These are phyloP conservation scores for Plutomurus gul DNA, from an alignment of 1,140 invertebrate species.

Conservation along the genomic window DNA sequence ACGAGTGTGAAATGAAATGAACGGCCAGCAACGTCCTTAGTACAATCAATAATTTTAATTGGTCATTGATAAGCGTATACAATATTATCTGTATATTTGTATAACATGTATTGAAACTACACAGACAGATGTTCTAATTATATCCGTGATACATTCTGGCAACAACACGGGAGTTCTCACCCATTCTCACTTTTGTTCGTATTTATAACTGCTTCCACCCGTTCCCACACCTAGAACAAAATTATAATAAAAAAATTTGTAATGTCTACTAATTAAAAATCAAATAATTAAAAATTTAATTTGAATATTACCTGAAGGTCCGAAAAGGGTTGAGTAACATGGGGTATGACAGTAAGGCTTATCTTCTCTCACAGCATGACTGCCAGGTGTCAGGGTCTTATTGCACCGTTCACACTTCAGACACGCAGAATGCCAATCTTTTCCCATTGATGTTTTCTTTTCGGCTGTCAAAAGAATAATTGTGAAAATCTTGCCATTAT, in stretches of 20 bases:
- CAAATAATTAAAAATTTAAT: background rate
- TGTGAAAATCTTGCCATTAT: background rate
- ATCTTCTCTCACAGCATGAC: constrained; percentile 73
- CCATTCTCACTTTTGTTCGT: background rate
- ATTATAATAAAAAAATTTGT: background rate
- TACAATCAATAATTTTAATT: too few relatives aligned
- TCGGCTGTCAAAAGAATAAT: constrained; percentile 66
- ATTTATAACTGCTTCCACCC: constrained; percentile 19
- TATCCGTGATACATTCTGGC: background rate
- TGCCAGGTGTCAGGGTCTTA: constrained; percentile 73
- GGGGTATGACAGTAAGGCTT: constrained; percentile 78
- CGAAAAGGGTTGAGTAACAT: constrained; percentile 74
- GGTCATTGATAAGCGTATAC: too few relatives aligned
- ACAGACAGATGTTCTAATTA: too few relatives aligned
- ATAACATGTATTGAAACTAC: too few relatives aligned
- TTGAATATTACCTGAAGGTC: constrained; percentile 58
- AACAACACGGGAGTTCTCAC: background rate
- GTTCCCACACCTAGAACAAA: background rate
- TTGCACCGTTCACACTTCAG: constrained; percentile 76
- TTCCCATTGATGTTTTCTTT: constrained; percentile 74
- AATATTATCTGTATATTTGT: too few relatives aligned
- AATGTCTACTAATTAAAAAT: background rate
- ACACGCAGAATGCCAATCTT: constrained; percentile 77
- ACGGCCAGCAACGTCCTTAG: too few relatives aligned
- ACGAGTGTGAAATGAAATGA: too few relatives aligned